Conservation (phyloP, 1,140 invertebrate species). For the Wiebesia pumilae region DNA sequence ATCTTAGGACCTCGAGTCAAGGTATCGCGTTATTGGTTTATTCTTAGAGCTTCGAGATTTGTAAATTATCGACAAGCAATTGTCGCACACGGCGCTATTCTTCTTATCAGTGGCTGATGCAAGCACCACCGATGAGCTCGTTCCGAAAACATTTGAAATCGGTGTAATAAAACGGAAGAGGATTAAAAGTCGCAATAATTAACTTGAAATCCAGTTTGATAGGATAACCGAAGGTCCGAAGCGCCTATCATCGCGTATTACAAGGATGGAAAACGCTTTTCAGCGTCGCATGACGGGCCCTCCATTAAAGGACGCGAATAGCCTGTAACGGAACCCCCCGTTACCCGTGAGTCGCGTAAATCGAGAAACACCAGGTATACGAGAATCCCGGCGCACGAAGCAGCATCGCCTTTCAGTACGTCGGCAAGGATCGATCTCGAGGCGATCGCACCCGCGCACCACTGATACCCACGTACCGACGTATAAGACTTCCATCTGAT, state of each 20-base stretch:
- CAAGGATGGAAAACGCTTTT: no score
- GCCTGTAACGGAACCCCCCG: background rate
- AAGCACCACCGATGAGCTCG: no score
- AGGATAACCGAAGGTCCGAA: no score
- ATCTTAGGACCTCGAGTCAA: background rate
- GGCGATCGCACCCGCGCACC: background rate
- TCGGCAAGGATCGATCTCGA: slow-evolving; percentile 7
- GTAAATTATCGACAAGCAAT: background rate
- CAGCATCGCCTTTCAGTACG: background rate
- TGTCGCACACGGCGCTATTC: no score
- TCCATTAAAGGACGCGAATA: background rate
- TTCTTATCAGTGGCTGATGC: no score
- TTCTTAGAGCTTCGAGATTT: background rate
- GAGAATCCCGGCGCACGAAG: background rate
- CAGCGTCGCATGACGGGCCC: no score
- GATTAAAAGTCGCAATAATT: no score
- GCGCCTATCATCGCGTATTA: no score
- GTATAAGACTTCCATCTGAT: slow-evolving; percentile 20
- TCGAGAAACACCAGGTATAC: background rate
- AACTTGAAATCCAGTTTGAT: no score
- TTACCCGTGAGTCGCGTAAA: background rate
- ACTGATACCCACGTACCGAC: background rate
- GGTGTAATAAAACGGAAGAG: no score
- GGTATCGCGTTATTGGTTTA: background rate
- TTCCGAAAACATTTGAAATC: background rate